Evolutionary conservation across 2,888 invertebrate genomes (phyloP), one percentile per base, ranked within the genome.

Genomic region (Cataglyphis albicans): DNA sequence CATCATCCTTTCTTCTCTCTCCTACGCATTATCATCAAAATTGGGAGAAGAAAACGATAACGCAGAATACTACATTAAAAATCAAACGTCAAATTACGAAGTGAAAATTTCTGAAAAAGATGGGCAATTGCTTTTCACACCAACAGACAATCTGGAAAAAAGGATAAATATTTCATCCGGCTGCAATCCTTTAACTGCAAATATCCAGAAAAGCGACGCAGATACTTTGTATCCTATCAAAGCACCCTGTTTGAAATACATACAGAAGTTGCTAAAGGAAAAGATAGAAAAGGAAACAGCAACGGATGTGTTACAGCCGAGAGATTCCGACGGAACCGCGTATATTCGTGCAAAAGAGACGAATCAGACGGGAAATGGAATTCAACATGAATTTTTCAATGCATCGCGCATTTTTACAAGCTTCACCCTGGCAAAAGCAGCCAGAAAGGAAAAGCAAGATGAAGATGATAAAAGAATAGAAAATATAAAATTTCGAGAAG

Each of bases 1-100:
- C 55, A 64, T 90, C 29, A 48, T 87, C 61, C 70, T 89, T 72
- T 84, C 75, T 65, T 84, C 87, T 67, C 83, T 90, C 75, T 87
- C 82, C 75, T 81, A 72, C 84, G 57, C 82, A 48, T 61, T 83
- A 55, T 59, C 70, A 76, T 81, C 81, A 18, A 68, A 64, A 4
- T 21, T 72, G 52, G 32, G 29, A 55, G 72, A 82, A 57, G 59
- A 55, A 15, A 55, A 80, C 21, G 67, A 73, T 61, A 32, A 35
- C 29, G 15, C 18, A 21, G 63, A 70, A 70, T 25, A 3, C 1
- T 7, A 78, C 32, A 12, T 18, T 12, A 44, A 48, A n/a, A 44
- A 12, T 15, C 78, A 59, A 70, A 67, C 48, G 12, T 70, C 55
- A 57, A 63, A 75, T 68, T 44, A 48, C 7, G 4, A 82, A 41